Conservation (phyloP, 2,888 invertebrate genomes). For the Sepioteuthis lessoniana region DNA sequence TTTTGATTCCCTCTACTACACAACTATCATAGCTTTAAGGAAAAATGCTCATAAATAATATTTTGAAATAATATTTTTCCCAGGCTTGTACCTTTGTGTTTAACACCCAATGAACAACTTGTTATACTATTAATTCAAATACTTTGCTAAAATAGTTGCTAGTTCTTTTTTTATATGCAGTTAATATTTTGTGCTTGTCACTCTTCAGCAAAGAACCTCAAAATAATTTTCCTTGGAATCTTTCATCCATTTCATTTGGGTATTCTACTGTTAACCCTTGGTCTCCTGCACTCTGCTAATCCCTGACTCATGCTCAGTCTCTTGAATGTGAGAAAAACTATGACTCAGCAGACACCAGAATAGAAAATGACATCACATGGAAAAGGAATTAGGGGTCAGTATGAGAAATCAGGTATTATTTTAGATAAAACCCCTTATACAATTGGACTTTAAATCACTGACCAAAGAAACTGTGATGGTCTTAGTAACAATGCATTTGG, state of each 20-base stretch:
- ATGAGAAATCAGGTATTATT: neutral
- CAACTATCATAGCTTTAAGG: no score
- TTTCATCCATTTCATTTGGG: neutral
- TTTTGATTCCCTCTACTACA: no score
- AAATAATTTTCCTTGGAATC: neutral
- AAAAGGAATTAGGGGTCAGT: neutral
- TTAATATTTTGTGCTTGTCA: neutral
- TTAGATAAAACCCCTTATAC: neutral
- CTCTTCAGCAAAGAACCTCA: neutral
- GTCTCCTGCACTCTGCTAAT: neutral
- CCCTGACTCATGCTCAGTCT: neutral
- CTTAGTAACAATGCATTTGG: no score
- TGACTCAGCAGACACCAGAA: neutral
- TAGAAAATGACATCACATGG: constrained; percentile 10
- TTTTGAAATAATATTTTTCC: no score
- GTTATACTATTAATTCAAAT: no score
- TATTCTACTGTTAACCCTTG: neutral
- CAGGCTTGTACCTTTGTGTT: no score
- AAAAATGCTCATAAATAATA: no score
- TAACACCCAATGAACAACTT: no score
- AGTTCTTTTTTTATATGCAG: neutral
- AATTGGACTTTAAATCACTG: neutral
- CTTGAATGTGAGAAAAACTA: neutral
- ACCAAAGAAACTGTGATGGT: neutral
- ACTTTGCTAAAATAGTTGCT: no score